These are phyloP conservation scores for Morphnarchus princeps DNA, from an alignment of 2,113 vertebrate genomes.

Conservation along the genomic window DNA sequence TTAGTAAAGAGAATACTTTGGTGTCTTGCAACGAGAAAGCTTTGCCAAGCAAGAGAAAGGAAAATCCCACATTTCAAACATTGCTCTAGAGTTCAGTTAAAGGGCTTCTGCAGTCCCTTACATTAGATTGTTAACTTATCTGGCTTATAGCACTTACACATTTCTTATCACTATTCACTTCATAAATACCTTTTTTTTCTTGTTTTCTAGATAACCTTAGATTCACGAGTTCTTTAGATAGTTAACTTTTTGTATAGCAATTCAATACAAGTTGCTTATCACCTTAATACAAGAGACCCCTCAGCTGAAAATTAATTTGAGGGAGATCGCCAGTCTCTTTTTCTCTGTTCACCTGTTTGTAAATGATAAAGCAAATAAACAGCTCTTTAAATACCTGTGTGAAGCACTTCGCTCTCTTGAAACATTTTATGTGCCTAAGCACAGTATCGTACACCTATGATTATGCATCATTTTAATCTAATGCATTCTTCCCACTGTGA, in stretches of 20 bases:
- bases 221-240: constrained; percentile 34
- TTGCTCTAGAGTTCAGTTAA: neutral
- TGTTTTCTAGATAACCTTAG: constrained; percentile 46
- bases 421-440: constrained; percentile 34
- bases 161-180: neutral
- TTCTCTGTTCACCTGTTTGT: constrained; percentile 69
- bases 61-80: neutral
- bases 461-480: constrained; percentile 63
- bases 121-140: neutral
- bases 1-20: neutral
- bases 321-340: constrained; percentile 51
- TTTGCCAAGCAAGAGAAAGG: neutral
- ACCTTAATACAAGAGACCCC: constrained; percentile 56
- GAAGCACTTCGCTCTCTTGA: constrained; percentile 36
- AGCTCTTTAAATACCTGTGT: constrained; percentile 63
- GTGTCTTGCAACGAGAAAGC: neutral
- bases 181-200: neutral
- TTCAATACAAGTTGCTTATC: constrained; percentile 67
- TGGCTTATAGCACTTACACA: neutral
- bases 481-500: constrained; percentile 58
- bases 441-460: constrained; percentile 17
- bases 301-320: constrained; percentile 74
- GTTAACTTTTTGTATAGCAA: constrained; percentile 59
- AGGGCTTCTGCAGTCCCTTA: neutral
- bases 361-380: constrained; percentile 73